A percentile compares a stretch with the other conserved stretches of the same genome.
These are phyloP conservation scores for Oreochromis spilurus DNA, from an alignment of 2,113 vertebrate species.

Conservation along the genomic window DNA sequence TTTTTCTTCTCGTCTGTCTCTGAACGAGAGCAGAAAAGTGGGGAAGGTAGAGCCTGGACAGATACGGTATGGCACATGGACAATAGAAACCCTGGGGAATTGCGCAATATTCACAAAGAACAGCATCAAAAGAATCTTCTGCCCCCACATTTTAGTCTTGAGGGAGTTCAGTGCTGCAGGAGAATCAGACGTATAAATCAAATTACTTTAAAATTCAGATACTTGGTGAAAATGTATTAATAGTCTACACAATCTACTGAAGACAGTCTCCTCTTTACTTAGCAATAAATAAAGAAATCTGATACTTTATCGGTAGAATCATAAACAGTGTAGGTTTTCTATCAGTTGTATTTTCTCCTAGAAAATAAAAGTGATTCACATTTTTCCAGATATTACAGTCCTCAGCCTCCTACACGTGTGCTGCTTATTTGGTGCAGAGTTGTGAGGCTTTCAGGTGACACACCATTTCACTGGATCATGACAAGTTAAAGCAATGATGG, in stretches of 20 bases:
- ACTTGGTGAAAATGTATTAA: constrained; percentile 53
- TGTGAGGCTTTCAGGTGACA: constrained; percentile 65
- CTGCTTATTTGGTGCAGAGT: constrained; percentile 41
- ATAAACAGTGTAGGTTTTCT: background rate
- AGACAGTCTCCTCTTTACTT: background rate
- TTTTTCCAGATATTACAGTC: background rate
- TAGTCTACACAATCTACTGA: background rate
- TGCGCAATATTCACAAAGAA: constrained; percentile 79
- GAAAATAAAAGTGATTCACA: background rate
- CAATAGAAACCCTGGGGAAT: background rate
- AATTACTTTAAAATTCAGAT: constrained; percentile 81
- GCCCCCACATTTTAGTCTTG: constrained; percentile 69
- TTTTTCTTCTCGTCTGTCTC: background rate
- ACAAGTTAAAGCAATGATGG: constrained; percentile 60
- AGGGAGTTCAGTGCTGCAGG: constrained; percentile 75
- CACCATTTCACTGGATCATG: constrained; percentile 60
- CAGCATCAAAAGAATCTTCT: constrained; percentile 63
- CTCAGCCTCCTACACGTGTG: background rate
- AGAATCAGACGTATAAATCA: constrained; percentile 77
- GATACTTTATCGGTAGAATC: background rate
- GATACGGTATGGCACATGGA: background rate
- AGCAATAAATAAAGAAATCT: background rate
- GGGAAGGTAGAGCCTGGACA: background rate
- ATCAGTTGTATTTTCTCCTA: background rate
- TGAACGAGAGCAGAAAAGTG: background rate